phyloP scores from a whole-genome alignment of 2,113 vertebrate species.

The Rhynchomys soricoides region DNA sequence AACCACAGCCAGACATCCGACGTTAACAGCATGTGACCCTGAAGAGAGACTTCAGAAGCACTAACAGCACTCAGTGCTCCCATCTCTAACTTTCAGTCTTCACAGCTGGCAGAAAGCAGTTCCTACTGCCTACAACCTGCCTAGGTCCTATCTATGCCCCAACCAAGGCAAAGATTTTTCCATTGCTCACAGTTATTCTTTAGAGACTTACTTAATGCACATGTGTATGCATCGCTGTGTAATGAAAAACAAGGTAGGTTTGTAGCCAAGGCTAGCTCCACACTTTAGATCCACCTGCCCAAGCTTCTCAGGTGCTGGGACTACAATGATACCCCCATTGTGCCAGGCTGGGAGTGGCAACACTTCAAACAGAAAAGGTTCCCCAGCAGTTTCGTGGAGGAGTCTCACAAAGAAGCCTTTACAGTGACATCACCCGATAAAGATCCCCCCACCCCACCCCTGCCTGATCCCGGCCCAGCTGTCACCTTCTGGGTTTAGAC shows the following conservation, averaged over 20 bases:
- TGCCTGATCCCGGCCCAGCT: no score
- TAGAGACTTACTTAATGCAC: not conserved
- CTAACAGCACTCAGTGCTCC: not conserved
- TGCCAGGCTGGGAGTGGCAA: not conserved
- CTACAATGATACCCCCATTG: not conserved
- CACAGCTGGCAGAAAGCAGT: not conserved
- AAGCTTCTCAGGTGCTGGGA: not conserved
- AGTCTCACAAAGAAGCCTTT: not conserved
- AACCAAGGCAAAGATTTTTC: not conserved
- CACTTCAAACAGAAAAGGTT: not conserved
- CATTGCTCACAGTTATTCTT: not conserved
- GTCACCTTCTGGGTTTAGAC: rapidly evolving
- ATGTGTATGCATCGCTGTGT: not conserved
- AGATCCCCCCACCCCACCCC: not conserved
- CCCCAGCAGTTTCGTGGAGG: not conserved
- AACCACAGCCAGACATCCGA: not conserved
- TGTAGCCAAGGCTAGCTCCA: not conserved
- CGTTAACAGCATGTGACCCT: not conserved
- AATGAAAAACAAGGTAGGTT: not conserved
- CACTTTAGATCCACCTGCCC: not conserved
- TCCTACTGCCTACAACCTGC: not conserved
- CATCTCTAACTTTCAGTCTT: not conserved
- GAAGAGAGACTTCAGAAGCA: not conserved
- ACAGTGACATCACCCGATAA: not conserved
- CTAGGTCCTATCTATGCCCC: not conserved